Percentiles rank a stretch among this genome's conserved stretches.
Evolutionary conservation across 1,140 invertebrate species (phyloP).

Genomic region (Trichonephila clavata): DNA sequence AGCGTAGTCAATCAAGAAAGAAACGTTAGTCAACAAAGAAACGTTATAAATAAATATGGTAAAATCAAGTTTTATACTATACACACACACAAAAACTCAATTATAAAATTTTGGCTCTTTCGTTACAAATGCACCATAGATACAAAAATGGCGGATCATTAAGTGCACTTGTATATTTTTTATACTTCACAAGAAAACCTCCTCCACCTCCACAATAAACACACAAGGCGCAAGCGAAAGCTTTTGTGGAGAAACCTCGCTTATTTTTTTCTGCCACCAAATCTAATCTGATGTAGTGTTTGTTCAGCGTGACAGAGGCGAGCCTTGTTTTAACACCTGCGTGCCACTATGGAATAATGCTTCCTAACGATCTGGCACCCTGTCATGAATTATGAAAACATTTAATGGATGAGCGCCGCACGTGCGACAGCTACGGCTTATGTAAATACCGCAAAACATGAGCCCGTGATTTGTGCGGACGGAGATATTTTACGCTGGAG

Average conservation of each 20-base stretch:
- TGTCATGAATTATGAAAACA: conserved; percentile 57
- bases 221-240: background rate
- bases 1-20: too few species aligned
- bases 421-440: background rate
- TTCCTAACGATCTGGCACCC: conserved; percentile 43
- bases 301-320: conserved; percentile 51
- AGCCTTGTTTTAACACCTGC: conserved; percentile 61
- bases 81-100: too few species aligned
- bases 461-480: conserved; percentile 1
- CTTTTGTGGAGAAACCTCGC: background rate
- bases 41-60: too few species aligned
- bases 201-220: background rate
- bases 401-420: conserved; percentile 23
- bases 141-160: background rate
- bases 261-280: background rate
- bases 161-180: background rate
- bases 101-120: too few species aligned
- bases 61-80: too few species aligned
- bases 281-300: background rate
- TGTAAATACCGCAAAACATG: background rate
- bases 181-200: background rate
- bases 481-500: background rate
- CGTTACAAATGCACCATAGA: too few species aligned
- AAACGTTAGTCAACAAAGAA: too few species aligned
- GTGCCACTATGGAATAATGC: conserved; percentile 10